Evolutionary conservation across 2,888 invertebrate genomes (phyloP).

Genomic region (Macrosiphum euphorbiae): DNA sequence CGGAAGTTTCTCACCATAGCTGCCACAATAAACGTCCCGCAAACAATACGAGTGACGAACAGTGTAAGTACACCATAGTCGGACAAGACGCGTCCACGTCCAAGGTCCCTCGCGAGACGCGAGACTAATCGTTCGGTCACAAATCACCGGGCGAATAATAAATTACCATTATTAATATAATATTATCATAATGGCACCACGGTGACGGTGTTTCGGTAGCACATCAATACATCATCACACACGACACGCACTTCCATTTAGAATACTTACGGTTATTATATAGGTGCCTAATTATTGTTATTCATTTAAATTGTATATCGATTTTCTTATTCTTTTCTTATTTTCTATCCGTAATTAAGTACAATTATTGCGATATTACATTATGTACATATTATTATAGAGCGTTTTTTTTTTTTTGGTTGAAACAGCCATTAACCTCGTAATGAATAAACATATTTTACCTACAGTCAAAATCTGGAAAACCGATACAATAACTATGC

Average conservation of each 20-base stretch:
- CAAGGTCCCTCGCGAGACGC: background rate
- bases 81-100: background rate
- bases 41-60: background rate
- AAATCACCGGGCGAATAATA: slow-evolving; percentile 18
- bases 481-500: background rate
- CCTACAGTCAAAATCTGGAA: background rate
- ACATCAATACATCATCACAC: background rate
- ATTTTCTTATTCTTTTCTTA: background rate
- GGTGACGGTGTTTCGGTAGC: background rate
- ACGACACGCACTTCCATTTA: slow-evolving; percentile 11
- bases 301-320: background rate
- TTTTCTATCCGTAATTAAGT: background rate
- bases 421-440: background rate
- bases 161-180: background rate
- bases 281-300: background rate
- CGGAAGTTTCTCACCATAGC: background rate
- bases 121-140: slow-evolving; percentile 6
- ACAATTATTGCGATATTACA: background rate
- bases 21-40: background rate
- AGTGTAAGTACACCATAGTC: background rate
- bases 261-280: background rate
- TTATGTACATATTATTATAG: background rate
- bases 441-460: background rate
- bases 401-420: background rate
- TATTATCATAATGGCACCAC: background rate